Evolutionary conservation across 2,888 invertebrate species (phyloP).

Genomic region (Plemyria rubiginata): DNA sequence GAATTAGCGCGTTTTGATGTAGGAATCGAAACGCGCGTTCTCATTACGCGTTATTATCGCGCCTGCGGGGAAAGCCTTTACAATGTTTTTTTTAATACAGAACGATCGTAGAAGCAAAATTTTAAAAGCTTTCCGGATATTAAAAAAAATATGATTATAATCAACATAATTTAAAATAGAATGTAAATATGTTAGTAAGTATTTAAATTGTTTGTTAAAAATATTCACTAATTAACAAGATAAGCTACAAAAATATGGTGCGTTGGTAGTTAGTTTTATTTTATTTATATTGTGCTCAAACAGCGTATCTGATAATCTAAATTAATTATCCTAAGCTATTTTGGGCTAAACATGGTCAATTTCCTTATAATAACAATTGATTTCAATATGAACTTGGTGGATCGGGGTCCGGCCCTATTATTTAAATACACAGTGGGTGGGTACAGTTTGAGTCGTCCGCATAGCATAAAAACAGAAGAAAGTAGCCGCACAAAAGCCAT

Average conservation of each 20-base stretch:
- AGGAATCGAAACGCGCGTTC: too few species aligned
- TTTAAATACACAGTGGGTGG: conserved; percentile 42
- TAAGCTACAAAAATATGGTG: conserved; percentile 58
- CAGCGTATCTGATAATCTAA: conserved; percentile 57
- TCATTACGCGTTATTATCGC: too few species aligned
- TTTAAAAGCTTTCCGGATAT: not conserved
- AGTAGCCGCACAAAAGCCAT: conserved; percentile 79
- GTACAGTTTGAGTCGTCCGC: conserved; percentile 29
- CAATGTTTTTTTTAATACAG: too few species aligned
- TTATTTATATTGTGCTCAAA: conserved; percentile 52
- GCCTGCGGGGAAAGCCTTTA: too few species aligned
- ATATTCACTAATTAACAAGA: conserved; percentile 57
- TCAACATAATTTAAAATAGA: conserved; percentile 37
- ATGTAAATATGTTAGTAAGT: conserved; percentile 46
- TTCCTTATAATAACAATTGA: conserved; percentile 7
- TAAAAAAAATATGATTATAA: conserved; percentile 6
- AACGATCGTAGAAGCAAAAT: too few species aligned
- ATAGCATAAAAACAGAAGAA: conserved; percentile 61
- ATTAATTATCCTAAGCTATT: conserved; percentile 53
- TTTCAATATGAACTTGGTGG: conserved; percentile 8
- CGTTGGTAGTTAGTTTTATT: conserved; percentile 54
- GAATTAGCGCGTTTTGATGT: too few species aligned
- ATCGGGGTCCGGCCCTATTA: conserved; percentile 24
- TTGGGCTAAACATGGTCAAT: conserved; percentile 28
- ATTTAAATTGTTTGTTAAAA: conserved; percentile 59